Percentiles rank a stretch among this genome's conserved stretches.
Evolutionary conservation across 2,888 invertebrate species (phyloP).

Genomic region (Campaea margaritaria): DNA sequence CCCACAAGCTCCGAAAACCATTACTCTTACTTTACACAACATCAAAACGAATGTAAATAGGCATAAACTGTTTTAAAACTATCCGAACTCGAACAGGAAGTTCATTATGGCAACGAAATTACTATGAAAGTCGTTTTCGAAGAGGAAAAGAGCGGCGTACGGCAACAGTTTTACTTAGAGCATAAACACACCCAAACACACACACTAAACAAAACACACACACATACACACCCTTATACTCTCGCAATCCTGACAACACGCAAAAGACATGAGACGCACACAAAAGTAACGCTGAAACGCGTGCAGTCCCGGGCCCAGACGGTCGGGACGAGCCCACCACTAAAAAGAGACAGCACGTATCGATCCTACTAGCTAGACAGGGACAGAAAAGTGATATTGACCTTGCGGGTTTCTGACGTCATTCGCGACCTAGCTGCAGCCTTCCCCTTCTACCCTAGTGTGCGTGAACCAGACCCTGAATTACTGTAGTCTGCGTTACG

Average conservation of each 20-base stretch:
- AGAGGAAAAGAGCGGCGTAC: slow-evolving; percentile 29
- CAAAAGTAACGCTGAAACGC: slow-evolving; percentile 36
- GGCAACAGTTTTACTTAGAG: slow-evolving; percentile 33
- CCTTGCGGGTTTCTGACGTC: slow-evolving; percentile 85
- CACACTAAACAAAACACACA: slow-evolving; percentile 14
- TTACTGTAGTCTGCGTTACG: slow-evolving; percentile 45
- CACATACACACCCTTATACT: not conserved
- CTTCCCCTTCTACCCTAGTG: slow-evolving; percentile 59
- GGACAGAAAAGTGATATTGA: slow-evolving; percentile 75
- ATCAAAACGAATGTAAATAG: slow-evolving; percentile 26
- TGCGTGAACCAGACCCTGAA: slow-evolving; percentile 83
- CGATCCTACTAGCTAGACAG: slow-evolving; percentile 50
- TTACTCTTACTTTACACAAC: slow-evolving; percentile 21
- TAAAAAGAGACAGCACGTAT: slow-evolving; percentile 51
- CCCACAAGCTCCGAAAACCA: slow-evolving; percentile 1
- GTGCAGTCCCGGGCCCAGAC: slow-evolving; percentile 75
- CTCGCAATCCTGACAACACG: slow-evolving; percentile 7
- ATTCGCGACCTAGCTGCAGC: slow-evolving; percentile 86
- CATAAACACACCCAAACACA: slow-evolving; percentile 31
- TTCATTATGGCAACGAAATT: slow-evolving; percentile 33
- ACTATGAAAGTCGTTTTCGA: slow-evolving; percentile 34
- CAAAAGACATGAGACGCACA: slow-evolving; percentile 19
- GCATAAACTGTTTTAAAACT: slow-evolving; percentile 38
- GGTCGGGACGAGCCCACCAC: slow-evolving; percentile 66
- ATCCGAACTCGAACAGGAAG: slow-evolving; percentile 24